Evolutionary conservation across 2,113 vertebrate genomes (phyloP), one percentile per base, ranked within the genome.

Genomic region (Phrynosoma blainvillii): DNA sequence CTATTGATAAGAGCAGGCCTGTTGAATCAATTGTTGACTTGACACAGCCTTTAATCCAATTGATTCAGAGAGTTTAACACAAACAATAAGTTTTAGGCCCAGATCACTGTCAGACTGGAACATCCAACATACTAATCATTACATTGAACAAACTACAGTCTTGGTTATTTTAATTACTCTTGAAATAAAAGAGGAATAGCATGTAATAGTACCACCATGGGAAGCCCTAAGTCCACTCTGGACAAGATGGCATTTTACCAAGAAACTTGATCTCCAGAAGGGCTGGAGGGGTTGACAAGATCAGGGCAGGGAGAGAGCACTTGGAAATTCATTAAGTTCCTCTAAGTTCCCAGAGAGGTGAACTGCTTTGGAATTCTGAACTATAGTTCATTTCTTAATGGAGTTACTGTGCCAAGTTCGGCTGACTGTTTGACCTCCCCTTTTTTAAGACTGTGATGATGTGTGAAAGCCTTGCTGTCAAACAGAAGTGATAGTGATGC

Each of bases 381-480:
- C 87, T 62, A n/a, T 5, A 2, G 90, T 90, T 84, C 79, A 0
- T 14, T 47, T 5, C 42, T 47, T 94, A 75, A 89, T 87, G 90
- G 90, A 89, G 84, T 30, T 42, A 7, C 2, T 30, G 79, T 89
- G 93, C 56, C 2, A 32, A 91, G 94, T 83, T 95, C 85, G 32
- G 1, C 12, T 0, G 25, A 0, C 14, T 78, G 89, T 77, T 25
- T 93, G 89, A 70, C 86, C 94, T 70, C 25, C 42, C 13, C 23
- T 73, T 92, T 18, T 76, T 92, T 68, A 93, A 90, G 86, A 94
- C 79, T 62, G 83, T 77, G 93, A 14, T 84, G 93, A 20, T 23
- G 76, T 90, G 42, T 90, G 93, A 92, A 59, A 42, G 79, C 71
- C 80, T n/a, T 0, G 12, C 89, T 78, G 85, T 89, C 36, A 79